These are phyloP conservation scores for Pterostichus madidus DNA, from an alignment of 2,888 invertebrate genomes.

Conservation along the genomic window DNA sequence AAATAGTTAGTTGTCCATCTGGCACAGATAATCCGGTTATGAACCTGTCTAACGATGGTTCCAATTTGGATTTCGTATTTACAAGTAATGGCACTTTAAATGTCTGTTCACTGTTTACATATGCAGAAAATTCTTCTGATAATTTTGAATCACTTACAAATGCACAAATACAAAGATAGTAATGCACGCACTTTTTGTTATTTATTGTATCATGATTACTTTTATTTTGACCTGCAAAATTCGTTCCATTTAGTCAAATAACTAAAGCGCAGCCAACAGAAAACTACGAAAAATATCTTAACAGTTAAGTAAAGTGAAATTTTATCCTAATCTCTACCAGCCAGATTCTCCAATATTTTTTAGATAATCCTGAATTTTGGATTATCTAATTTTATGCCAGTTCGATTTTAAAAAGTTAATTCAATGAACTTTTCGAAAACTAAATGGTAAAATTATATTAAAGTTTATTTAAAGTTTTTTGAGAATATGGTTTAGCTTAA, in stretches of 20 bases:
- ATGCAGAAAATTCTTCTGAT: constrained; percentile 82
- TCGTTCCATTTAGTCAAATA: neutral
- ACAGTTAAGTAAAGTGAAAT: too few relatives aligned
- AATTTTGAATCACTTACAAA: constrained; percentile 83
- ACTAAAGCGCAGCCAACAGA: neutral
- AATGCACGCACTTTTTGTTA: constrained; percentile 82
- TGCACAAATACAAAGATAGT: constrained; percentile 85
- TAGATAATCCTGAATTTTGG: too few relatives aligned
- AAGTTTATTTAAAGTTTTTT: too few relatives aligned
- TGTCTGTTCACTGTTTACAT: constrained; percentile 78
- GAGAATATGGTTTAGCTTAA: too few relatives aligned
- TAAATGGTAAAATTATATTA: too few relatives aligned
- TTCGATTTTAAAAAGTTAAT: too few relatives aligned
- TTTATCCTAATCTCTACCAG: too few relatives aligned
- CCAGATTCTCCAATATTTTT: too few relatives aligned
- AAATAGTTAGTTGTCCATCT: constrained; percentile 44
- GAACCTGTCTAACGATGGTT: constrained; percentile 25
- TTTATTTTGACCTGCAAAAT: constrained; percentile 57
- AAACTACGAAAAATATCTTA: too few relatives aligned
- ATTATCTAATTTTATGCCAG: too few relatives aligned
- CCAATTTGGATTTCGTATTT: constrained; percentile 28
- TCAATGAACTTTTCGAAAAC: too few relatives aligned
- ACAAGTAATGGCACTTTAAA: constrained; percentile 52
- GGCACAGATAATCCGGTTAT: constrained; percentile 25
- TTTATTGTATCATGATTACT: constrained; percentile 4